phyloP scores from a whole-genome alignment of 2,113 vertebrate genomes.

The Irena cyanogastra region DNA sequence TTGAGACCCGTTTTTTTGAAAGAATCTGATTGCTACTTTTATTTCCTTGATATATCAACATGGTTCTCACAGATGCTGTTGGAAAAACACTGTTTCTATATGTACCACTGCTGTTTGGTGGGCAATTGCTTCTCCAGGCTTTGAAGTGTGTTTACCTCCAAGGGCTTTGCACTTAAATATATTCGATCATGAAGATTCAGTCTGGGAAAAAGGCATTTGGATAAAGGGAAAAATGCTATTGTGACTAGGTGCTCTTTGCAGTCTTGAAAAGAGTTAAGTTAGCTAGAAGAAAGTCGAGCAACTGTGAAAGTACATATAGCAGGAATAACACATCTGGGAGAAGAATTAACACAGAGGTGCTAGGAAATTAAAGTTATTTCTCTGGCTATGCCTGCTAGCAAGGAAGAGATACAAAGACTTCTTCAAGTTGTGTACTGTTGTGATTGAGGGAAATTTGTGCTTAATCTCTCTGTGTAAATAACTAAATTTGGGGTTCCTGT shows the following conservation, averaged over 20 bases:
- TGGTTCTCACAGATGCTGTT: not conserved
- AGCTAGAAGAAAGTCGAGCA: not conserved
- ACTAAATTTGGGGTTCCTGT: not conserved
- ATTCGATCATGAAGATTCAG: not conserved
- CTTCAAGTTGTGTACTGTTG: not conserved
- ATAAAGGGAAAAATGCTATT: not conserved
- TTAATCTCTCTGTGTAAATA: not conserved
- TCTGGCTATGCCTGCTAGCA: not conserved
- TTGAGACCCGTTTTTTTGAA: not conserved
- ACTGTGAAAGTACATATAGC: not conserved
- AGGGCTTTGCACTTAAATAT: not conserved
- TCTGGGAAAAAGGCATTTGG: not conserved
- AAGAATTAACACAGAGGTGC: not conserved
- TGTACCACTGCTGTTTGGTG: not conserved
- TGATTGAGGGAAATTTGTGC: not conserved
- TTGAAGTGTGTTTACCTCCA: not conserved
- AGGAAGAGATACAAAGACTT: not conserved
- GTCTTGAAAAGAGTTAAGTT: not conserved
- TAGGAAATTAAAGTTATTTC: not conserved
- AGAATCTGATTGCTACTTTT: not conserved
- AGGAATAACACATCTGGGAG: not conserved
- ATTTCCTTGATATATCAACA: not conserved
- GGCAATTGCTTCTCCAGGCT: not conserved
- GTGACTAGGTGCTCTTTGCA: not conserved
- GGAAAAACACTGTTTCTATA: not conserved